A percentile compares a stretch with the other conserved stretches of the same genome.
phyloP scores from a whole-genome alignment of 2,797 vertebrate species.

The Poliocrania exsul region DNA sequence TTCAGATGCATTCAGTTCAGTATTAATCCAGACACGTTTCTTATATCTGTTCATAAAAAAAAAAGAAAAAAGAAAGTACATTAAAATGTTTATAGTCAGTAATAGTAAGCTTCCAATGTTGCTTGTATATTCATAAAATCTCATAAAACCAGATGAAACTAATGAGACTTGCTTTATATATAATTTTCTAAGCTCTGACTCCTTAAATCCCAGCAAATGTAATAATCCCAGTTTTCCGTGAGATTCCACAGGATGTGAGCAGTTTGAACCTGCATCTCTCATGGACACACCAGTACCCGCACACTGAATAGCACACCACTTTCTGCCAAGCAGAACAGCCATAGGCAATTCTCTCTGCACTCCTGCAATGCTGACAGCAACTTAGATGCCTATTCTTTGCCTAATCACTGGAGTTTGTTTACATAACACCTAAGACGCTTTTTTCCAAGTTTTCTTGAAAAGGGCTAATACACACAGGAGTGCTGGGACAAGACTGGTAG shows the following conservation, averaged over 20 bases:
- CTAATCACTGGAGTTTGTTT: background rate
- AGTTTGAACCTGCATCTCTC: background rate
- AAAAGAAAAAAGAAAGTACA: background rate
- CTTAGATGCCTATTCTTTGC: background rate
- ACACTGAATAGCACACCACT: background rate
- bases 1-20: background rate
- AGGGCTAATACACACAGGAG: background rate
- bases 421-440: background rate
- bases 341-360: background rate
- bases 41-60: constrained; percentile 54
- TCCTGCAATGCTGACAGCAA: background rate
- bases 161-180: background rate
- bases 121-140: background rate
- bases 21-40: background rate
- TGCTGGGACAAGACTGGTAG: background rate
- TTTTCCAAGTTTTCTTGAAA: background rate
- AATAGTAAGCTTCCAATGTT: background rate
- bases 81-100: background rate
- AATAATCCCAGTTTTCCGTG: background rate
- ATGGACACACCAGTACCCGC: accelerated
- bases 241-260: background rate
- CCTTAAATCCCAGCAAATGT: background rate
- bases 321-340: background rate
- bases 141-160: background rate
- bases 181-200: background rate